phyloP scores from a whole-genome alignment of 1,140 invertebrate genomes.

The Zaprionus ghesquierei region DNA sequence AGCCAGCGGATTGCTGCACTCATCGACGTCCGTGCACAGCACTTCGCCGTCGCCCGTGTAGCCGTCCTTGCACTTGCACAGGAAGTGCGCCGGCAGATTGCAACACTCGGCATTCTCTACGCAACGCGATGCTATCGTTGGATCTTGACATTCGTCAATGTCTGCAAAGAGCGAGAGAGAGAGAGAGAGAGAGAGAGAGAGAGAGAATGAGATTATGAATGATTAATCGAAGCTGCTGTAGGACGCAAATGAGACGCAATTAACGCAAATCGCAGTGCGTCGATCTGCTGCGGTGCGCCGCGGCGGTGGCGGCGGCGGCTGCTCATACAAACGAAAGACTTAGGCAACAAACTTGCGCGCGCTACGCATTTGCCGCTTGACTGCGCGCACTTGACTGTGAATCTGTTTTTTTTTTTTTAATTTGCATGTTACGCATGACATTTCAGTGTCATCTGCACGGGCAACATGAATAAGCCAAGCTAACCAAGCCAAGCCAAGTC shows the following conservation, averaged over 20 bases:
- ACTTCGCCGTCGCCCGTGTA: slow-evolving; percentile 94
- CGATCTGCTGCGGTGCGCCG: slow-evolving; percentile 8
- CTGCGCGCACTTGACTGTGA: slow-evolving; percentile 31
- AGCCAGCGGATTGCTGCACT: slow-evolving; percentile 90
- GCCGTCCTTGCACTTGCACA: slow-evolving; percentile 96
- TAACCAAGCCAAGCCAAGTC: slow-evolving; percentile 21
- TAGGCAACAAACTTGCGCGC: slow-evolving; percentile 32
- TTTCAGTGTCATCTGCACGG: slow-evolving; percentile 62
- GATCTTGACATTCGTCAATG: slow-evolving; percentile 96
- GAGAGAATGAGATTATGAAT: slow-evolving; percentile 22
- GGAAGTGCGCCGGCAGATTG: slow-evolving; percentile 95
- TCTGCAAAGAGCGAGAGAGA: slow-evolving; percentile 85
- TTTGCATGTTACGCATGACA: slow-evolving; percentile 74
- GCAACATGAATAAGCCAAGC: slow-evolving; percentile 11
- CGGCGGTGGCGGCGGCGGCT: neutral
- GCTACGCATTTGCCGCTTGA: slow-evolving; percentile 71
- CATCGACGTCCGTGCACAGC: slow-evolving; percentile 93
- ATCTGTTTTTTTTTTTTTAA: slow-evolving; percentile 23
- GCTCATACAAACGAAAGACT: slow-evolving; percentile 26
- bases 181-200: slow-evolving; percentile 6
- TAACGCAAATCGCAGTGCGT: slow-evolving; percentile 18
- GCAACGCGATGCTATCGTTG: slow-evolving; percentile 90
- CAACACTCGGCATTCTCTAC: slow-evolving; percentile 96
- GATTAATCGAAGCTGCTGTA: slow-evolving; percentile 56
- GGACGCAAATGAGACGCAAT: slow-evolving; percentile 62